A percentile compares a stretch with the other conserved stretches of the same genome.
These are phyloP conservation scores for Torymus aiolomorphi DNA, from an alignment of 2,888 invertebrate species.

Conservation along the genomic window DNA sequence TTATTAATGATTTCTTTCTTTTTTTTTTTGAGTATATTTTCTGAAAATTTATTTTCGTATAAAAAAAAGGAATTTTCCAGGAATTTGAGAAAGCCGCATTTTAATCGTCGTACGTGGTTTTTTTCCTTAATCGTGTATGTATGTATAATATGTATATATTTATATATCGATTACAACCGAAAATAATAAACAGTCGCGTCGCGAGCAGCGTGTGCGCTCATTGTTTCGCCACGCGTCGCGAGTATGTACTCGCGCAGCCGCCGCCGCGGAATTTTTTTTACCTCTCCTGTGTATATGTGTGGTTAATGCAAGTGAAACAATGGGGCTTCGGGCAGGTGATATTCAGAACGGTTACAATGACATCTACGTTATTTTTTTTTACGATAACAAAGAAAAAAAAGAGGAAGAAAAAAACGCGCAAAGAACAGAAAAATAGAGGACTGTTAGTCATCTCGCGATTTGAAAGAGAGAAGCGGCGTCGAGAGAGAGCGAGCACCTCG, in stretches of 20 bases:
- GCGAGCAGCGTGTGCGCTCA: constrained; percentile 20
- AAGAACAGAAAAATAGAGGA: constrained; percentile 7
- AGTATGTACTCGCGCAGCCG: constrained; percentile 12
- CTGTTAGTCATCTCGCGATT: constrained; percentile 1
- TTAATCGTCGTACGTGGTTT: constrained; percentile 24
- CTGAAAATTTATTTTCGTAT: constrained; percentile 39
- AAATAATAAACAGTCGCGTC: constrained; percentile 34
- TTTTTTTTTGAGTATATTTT: constrained; percentile 44
- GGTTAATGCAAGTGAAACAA: constrained; percentile 32
- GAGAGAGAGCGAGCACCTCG: constrained; percentile 36
- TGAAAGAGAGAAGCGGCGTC: constrained; percentile 21
- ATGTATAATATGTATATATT: constrained; percentile 13
- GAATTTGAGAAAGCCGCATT: constrained; percentile 42
- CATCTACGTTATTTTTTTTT: constrained; percentile 42
- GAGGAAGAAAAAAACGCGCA: background rate
- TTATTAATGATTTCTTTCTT: constrained; percentile 4
- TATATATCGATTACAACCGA: constrained; percentile 47
- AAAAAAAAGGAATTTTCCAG: constrained; percentile 41
- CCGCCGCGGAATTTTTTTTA: constrained; percentile 44
- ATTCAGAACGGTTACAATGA: constrained; percentile 54
- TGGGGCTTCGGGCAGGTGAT: constrained; percentile 44
- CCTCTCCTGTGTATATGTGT: constrained; percentile 27
- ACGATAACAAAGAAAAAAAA: constrained; percentile 43
- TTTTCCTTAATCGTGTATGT: constrained; percentile 13
- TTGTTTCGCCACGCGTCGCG: constrained; percentile 13